Conservation (phyloP, 1,140 invertebrate species). For the Copidosoma floridanum region DNA sequence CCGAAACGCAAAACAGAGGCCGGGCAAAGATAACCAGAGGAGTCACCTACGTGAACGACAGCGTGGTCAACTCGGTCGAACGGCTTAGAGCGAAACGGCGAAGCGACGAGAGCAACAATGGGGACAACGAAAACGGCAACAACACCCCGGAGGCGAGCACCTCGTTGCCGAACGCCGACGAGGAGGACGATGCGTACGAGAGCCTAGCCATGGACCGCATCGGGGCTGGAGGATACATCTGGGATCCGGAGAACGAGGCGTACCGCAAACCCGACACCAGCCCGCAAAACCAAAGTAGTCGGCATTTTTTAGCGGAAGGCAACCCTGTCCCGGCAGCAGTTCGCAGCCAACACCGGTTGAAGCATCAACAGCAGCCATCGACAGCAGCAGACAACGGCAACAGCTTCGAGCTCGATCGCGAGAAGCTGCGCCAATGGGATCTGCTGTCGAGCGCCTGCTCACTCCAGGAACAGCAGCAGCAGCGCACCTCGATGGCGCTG, state of each 20-base stretch:
- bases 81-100: constrained; percentile 32
- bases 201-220: constrained; percentile 44
- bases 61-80: constrained; percentile 46
- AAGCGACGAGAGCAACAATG: constrained; percentile 32
- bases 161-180: not conserved
- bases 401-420: constrained; percentile 75
- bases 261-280: constrained; percentile 32
- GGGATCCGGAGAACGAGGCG: constrained; percentile 53
- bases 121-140: not conserved
- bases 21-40: constrained; percentile 61
- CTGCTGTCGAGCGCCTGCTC: constrained; percentile 75
- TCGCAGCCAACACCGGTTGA: constrained; percentile 32
- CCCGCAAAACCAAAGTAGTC: constrained; percentile 6
- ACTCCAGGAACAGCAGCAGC: constrained; percentile 54
- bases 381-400: constrained; percentile 25
- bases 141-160: not conserved
- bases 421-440: constrained; percentile 84
- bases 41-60: constrained; percentile 74
- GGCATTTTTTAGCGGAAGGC: constrained; percentile 61
- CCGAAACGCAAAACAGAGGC: constrained; percentile 20
- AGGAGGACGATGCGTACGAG: constrained; percentile 45
- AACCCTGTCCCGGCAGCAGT: constrained; percentile 48
- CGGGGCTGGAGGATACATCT: constrained; percentile 49
- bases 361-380: constrained; percentile 27
- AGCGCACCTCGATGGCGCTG: constrained; percentile 45